These are phyloP conservation scores for Drosophila niveifrons DNA, from an alignment of 2,888 invertebrate genomes.

Conservation along the genomic window DNA sequence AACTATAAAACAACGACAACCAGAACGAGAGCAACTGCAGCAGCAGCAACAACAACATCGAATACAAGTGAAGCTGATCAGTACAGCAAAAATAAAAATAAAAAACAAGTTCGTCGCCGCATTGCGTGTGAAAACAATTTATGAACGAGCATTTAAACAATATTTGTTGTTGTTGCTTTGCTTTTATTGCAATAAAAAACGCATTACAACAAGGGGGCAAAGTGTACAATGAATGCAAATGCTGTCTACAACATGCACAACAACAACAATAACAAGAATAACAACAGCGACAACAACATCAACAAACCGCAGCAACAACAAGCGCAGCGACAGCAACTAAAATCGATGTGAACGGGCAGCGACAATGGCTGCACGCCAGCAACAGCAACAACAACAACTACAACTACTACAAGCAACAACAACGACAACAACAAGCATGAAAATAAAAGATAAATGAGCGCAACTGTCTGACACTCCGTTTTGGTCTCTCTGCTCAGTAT, in stretches of 20 bases:
- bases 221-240: conserved; percentile 75
- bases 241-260: conserved; percentile 47
- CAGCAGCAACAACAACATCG: conserved; percentile 31
- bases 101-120: conserved; percentile 51
- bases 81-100: conserved; percentile 23
- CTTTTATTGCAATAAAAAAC: conserved; percentile 52
- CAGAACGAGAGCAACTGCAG: conserved; percentile 35
- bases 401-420: conserved; percentile 39
- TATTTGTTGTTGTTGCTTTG: conserved; percentile 6
- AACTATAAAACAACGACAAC: conserved; percentile 49
- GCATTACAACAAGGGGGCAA: conserved; percentile 67
- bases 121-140: conserved; percentile 68
- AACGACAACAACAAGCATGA: conserved; percentile 49
- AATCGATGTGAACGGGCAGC: conserved; percentile 22
- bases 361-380: conserved; percentile 65
- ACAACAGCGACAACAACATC: conserved; percentile 21
- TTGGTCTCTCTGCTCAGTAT: conserved; percentile 27
- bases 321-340: conserved; percentile 29
- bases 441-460: conserved; percentile 78
- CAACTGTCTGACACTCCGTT: conserved; percentile 48
- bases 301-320: conserved; percentile 26
- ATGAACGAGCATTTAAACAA: conserved; percentile 63
- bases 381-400: conserved; percentile 47
- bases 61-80: conserved; percentile 37
- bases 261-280: conserved; percentile 10